Evolutionary conservation across 2,888 invertebrate species (phyloP), one percentile per base, ranked within the genome.

Genomic region (Cephus spinipes): DNA sequence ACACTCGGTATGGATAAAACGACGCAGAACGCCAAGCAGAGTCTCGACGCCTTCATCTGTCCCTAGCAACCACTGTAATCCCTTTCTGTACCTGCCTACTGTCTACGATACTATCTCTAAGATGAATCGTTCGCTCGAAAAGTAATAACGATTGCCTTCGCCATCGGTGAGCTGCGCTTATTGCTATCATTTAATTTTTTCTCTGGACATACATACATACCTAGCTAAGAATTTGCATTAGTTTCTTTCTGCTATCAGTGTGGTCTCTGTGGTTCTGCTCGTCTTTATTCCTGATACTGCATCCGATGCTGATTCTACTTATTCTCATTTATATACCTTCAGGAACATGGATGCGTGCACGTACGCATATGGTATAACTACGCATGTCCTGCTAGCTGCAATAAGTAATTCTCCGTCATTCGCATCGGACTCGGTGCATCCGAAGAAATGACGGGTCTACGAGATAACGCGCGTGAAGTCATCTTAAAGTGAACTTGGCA

Each of bases 71-170:
- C 81, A 77, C 77, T 80, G 73, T 74, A 77, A 40, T 73, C 77
- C 79, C 79, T 76, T 81, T 82, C 83, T 76, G 80, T 79, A 81
- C 77, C 83, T 83, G 83, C 83, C 84, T 83, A 85, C 83, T 81
- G 85, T 84, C 84, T 80, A 83, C 80, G 86, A 86, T 87, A 84
- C 82, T 87, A 87, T 87, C 87, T 87, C 79, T 75, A 87, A 87
- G 86, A 87, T 83, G 84, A 86, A 87, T 87, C 84, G 87, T 81
- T 81, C 84, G 85, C 81, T 79, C 40, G n/a, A 32, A 73, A 73
- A 76, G 6, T 30, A 30, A 69, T 30, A 40, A 71, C 32, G 76
- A 36, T 69, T 71, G 73, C 73, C 32, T 32, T n/a, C 55, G 73
- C 76, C 76, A 69, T 69, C 69, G 9, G 32, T 32, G 69, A 32